These are phyloP conservation scores for Falco concolor DNA, from an alignment of 2,797 vertebrate species.

Conservation along the genomic window DNA sequence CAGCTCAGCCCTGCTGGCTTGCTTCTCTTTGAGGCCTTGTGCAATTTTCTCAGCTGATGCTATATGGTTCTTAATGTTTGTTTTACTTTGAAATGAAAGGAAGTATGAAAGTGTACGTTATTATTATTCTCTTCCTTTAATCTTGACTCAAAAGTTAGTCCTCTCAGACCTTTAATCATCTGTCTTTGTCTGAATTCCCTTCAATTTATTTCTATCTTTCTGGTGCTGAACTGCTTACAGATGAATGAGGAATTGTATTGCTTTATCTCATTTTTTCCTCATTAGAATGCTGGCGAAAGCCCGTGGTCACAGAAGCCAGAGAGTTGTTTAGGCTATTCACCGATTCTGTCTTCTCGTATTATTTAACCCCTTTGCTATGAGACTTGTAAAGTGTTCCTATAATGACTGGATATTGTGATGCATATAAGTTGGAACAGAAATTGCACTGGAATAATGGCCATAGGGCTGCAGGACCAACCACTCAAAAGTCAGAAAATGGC, in stretches of 20 bases:
- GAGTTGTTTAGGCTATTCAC: not conserved
- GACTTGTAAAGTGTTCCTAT: not conserved
- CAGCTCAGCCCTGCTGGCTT: not conserved
- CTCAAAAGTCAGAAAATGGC: not conserved
- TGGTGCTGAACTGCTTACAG: slow-evolving; percentile 14
- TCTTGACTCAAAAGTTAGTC: slow-evolving; percentile 42
- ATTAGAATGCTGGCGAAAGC: slow-evolving; percentile 21
- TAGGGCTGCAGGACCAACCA: not conserved
- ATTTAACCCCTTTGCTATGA: slow-evolving; percentile 12
- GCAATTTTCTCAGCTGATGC: not conserved
- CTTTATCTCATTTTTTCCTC: slow-evolving; percentile 22
- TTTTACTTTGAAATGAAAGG: slow-evolving; percentile 25
- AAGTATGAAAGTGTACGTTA: not conserved
- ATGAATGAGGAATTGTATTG: slow-evolving; percentile 22
- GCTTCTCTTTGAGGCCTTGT: not conserved
- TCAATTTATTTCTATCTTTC: slow-evolving; percentile 32
- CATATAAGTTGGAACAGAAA: not conserved
- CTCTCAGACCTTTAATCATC: slow-evolving; percentile 55
- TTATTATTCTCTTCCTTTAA: slow-evolving; percentile 53
- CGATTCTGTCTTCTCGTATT: not conserved
- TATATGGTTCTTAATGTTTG: not conserved
- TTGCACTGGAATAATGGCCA: not conserved
- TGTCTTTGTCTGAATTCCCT: slow-evolving; percentile 15
- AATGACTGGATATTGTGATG: not conserved
- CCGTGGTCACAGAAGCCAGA: not conserved